Percentiles rank a stretch among this genome's conserved stretches.
Evolutionary conservation across 2,888 invertebrate genomes (phyloP).

Genomic region (Blastobasis lacticolella): DNA sequence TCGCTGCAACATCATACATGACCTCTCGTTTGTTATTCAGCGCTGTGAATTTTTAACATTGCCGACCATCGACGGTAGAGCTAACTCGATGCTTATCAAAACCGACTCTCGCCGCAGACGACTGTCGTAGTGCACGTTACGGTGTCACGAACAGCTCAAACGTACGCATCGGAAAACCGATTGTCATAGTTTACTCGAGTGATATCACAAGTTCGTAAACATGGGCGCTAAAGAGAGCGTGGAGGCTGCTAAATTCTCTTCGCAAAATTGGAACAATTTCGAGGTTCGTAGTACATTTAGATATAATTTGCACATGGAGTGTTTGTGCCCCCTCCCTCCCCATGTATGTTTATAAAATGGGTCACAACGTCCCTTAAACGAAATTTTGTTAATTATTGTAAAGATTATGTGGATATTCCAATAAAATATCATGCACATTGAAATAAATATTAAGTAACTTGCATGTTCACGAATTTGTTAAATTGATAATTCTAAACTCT

Average conservation of each 20-base stretch:
- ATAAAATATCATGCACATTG: constrained; percentile 52
- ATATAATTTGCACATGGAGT: constrained; percentile 71
- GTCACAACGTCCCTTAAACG: constrained; percentile 27
- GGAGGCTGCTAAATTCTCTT: constrained; percentile 86
- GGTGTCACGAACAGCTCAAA: constrained; percentile 59
- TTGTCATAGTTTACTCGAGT: constrained; percentile 66
- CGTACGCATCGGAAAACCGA: constrained; percentile 61
- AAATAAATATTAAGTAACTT: constrained; percentile 36
- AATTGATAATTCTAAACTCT: constrained; percentile 11
- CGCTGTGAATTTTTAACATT: constrained; percentile 67
- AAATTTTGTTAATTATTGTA: constrained; percentile 25
- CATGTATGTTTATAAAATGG: constrained; percentile 58
- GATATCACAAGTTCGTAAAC: constrained; percentile 67
- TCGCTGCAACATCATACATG: constrained; percentile 47
- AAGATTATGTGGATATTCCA: constrained; percentile 31
- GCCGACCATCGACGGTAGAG: constrained; percentile 60
- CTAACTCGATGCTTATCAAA: constrained; percentile 65
- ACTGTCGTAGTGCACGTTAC: constrained; percentile 60
- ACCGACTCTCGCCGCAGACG: constrained; percentile 52
- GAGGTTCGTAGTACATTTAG: constrained; percentile 79
- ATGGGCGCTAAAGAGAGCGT: constrained; percentile 90
- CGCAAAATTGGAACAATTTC: constrained; percentile 86
- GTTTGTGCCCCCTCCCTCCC: constrained; percentile 63
- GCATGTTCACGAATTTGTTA: constrained; percentile 53
- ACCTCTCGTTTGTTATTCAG: constrained; percentile 65